These are phyloP conservation scores for Heloderma charlesbogerti DNA, from an alignment of 2,113 vertebrate genomes.

Conservation along the genomic window DNA sequence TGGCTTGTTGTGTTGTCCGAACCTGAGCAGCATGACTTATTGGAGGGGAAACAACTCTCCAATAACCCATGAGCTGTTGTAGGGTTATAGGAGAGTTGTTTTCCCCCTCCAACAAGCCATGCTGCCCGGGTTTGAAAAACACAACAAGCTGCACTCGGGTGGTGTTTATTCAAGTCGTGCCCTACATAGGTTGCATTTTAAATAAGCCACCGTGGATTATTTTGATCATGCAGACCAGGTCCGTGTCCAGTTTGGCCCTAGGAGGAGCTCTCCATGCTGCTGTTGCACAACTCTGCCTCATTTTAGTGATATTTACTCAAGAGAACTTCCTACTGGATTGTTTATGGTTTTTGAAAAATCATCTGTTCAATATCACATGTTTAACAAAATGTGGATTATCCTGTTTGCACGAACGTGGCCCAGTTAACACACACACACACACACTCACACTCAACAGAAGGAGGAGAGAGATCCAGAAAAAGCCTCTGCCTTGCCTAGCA, in stretches of 20 bases:
- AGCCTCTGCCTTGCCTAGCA: no score
- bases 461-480: neutral
- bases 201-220: neutral
- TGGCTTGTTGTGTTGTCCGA: no score
- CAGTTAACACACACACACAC: neutral
- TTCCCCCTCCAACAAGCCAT: no score
- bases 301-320: neutral
- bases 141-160: no score
- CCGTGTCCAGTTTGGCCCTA: neutral
- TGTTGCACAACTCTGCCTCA: neutral
- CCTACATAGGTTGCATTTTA: no score
- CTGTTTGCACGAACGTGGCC: neutral
- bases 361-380: neutral
- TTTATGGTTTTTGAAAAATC: neutral
- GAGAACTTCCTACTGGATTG: neutral
- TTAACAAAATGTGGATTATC: neutral
- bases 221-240: neutral
- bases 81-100: no score
- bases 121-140: no score
- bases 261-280: neutral
- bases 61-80: no score
- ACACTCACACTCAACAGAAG: neutral
- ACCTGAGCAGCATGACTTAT: no score
- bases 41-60: no score
- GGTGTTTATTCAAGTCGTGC: no score